phyloP scores from a whole-genome alignment of 2,113 vertebrate genomes.

The Marcusenius ussheri region DNA sequence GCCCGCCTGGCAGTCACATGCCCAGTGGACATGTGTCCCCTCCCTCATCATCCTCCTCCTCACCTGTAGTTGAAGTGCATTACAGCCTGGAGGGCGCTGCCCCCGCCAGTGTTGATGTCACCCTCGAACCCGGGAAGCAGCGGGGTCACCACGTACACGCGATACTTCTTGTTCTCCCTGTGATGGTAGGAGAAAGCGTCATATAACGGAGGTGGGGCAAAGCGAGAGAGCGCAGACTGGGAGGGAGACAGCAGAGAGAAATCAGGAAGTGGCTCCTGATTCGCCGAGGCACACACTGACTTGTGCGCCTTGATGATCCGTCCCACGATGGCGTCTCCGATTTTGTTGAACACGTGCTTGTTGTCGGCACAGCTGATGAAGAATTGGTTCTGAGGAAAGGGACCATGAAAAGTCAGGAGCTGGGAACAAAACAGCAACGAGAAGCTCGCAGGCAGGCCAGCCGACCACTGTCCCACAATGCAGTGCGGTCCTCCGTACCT shows the following conservation, averaged over 20 bases:
- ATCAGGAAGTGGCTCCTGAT: neutral
- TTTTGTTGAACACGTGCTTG: conserved; percentile 82
- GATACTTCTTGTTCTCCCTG: conserved; percentile 75
- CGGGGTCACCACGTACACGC: conserved; percentile 88
- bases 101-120: conserved; percentile 87
- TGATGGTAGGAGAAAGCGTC: neutral
- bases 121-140: conserved; percentile 93
- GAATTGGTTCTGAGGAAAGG: conserved; percentile 82
- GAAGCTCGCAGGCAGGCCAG: neutral
- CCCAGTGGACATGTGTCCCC: neutral
- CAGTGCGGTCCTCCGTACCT: conserved; percentile 56
- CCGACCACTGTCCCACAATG: neutral
- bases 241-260: neutral
- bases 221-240: neutral
- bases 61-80: conserved; percentile 99
- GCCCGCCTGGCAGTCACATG: neutral
- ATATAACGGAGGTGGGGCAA: neutral
- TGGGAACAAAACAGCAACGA: neutral
- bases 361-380: conserved; percentile 94
- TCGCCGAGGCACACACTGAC: conserved; percentile 50
- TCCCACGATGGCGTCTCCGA: conserved; percentile 79
- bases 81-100: conserved; percentile 85
- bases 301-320: conserved; percentile 84
- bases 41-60: conserved; percentile 9
- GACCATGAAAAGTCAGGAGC: conserved; percentile 1